Evolutionary conservation across 2,797 vertebrate genomes (phyloP), one percentile per base, ranked within the genome.

Genomic region (Micrastur ruficollis): DNA sequence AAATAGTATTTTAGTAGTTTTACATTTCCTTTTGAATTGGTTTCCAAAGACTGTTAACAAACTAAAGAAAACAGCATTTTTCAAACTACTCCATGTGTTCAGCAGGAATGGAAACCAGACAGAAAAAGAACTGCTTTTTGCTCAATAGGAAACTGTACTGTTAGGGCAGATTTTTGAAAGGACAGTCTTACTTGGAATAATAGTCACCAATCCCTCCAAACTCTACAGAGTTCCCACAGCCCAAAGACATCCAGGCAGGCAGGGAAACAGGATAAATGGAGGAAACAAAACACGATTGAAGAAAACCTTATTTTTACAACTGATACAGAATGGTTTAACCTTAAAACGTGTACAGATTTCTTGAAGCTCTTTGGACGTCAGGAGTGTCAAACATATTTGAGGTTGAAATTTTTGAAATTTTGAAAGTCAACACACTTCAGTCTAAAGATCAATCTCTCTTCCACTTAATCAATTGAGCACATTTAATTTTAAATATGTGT

Each of bases 41-140:
- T 97, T 97, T 95, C 52, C 88, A 92, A 96, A 89, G 26, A 47
- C n/a, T 40, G 40, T 86, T 90, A 96, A 75, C 52, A 92, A 96
- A 93, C 53, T 84, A 55, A 67, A 83, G 50, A 67, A 83, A 92
- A 23, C 12, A 76, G 17, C 2, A 27, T 44, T 96, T 92, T 96
- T 58, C 15, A 42, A 66, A 50, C 16, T 46, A 27, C 12, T 82
- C 6, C 36, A 70, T 65, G 18, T 40, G 10, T 58, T 86, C 65
- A 61, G 53, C 63, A 66, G 38, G 25, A 74, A 86, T 55, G 25
- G 47, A 82, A 97, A 53, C 10, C 4, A 42, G 75, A 90, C 13
- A 62, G 70, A 78, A 90, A 76, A 86, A 73, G 12, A 21, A 92
- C 8, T 6, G 5, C 7, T 53, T 89, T 50, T 74, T 68, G 36